Conservation (phyloP, 37 sponge, comb jelly and placozoan species). For the Ephydatia muelleri region DNA sequence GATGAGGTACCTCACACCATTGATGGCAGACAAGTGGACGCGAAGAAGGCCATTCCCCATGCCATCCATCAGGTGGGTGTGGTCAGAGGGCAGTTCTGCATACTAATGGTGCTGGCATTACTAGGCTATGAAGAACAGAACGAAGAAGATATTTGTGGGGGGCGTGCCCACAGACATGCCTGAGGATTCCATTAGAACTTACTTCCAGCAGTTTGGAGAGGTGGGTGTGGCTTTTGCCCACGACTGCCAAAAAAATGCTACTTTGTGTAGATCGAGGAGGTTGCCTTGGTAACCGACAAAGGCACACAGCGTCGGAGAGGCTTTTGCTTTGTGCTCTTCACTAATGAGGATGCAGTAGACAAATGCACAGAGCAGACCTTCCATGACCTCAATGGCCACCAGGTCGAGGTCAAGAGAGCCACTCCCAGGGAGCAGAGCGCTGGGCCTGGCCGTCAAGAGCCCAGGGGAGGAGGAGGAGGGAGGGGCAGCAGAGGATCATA, state of each 20-base stretch:
- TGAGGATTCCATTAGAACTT: slow-evolving; percentile 35
- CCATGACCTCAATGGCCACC: slow-evolving; percentile 35
- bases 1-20: slow-evolving; percentile 39
- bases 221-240: slow-evolving; percentile 22
- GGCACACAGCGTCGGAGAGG: slow-evolving; percentile 47
- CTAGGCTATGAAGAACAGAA: slow-evolving; percentile 49
- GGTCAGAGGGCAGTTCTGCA: neutral
- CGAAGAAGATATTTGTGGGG: slow-evolving; percentile 87
- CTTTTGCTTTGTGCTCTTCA: slow-evolving; percentile 72
- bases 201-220: slow-evolving; percentile 77
- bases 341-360: slow-evolving; percentile 60
- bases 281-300: slow-evolving; percentile 77
- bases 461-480: slow-evolving; percentile 12
- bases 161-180: slow-evolving; percentile 77
- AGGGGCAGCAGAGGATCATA: slow-evolving; percentile 26
- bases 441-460: slow-evolving; percentile 10
- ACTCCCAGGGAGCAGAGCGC: slow-evolving; percentile 59
- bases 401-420: slow-evolving; percentile 76
- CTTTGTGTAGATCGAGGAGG: slow-evolving; percentile 67
- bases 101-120: neutral
- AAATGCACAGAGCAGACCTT: slow-evolving; percentile 40
- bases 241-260: neutral
- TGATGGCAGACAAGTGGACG: slow-evolving; percentile 44
- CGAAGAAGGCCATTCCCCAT: slow-evolving; percentile 70
- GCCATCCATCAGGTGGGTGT: slow-evolving; percentile 49